phyloP scores from a whole-genome alignment of 2,888 invertebrate species.

The Synanthedon andrenaeformis region DNA sequence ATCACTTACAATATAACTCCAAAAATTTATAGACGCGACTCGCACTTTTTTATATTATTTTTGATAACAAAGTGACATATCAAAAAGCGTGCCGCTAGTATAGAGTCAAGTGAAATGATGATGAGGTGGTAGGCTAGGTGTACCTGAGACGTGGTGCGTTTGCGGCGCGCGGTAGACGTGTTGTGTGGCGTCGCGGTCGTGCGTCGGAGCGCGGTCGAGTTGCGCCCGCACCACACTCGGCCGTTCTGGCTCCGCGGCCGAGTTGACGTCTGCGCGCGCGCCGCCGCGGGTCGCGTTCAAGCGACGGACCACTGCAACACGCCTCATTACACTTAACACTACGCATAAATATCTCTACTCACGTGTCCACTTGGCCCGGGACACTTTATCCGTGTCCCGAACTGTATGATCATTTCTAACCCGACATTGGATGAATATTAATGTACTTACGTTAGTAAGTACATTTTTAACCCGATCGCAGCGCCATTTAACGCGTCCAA shows the following conservation, averaged over 20 bases:
- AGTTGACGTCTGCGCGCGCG: conserved; percentile 12
- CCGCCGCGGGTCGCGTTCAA: conserved; percentile 36
- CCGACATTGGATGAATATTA: no score
- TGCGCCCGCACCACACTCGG: conserved; percentile 64
- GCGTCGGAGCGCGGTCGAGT: conserved; percentile 53
- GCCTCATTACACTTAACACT: conserved; percentile 13
- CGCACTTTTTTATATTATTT: no score
- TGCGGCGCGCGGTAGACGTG: conserved; percentile 53
- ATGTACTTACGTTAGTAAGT: no score
- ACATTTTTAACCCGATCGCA: no score
- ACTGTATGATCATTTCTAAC: no score
- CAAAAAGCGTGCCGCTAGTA: no score
- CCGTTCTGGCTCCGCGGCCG: conserved; percentile 30
- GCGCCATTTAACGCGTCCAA: no score
- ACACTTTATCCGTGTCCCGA: not conserved
- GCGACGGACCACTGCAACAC: conserved; percentile 36
- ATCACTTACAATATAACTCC: no score
- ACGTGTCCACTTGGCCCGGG: not conserved
- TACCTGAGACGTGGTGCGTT: conserved; percentile 60
- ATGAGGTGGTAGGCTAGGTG: not conserved
- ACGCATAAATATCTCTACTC: no score
- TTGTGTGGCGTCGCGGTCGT: conserved; percentile 40
- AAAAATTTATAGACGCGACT: no score
- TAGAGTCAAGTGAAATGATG: no score
- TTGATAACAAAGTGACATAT: no score